Base-by-base conservation (phyloP, 2,113 vertebrate genomes). In the Apistogramma diplotaenia region DNA sequence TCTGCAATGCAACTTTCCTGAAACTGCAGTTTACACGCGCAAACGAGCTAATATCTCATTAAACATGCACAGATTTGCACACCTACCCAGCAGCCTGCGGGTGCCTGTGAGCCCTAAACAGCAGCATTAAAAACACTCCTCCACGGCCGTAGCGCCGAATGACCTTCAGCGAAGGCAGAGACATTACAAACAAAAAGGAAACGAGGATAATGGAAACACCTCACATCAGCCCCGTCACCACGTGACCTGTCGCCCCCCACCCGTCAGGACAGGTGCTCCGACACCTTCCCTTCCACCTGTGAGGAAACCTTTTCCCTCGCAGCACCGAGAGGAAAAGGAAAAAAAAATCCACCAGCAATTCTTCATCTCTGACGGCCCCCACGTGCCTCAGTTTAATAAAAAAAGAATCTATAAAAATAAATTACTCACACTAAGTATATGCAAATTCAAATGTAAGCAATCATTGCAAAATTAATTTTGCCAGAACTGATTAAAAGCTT, bases 381-480 rank as follows among this genome's bases (percentile, higher is more conserved):
- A 93, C 94, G 95, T 96, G 96, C 95, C 94, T 94, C 96, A 91
- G 96, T 97, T 98, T 97, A 97, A 97, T 97, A 98, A 97, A 97
- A 97, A 97, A 96, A 81, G 94, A 96, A 96, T 97, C 96, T 96
- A 97, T 97, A 96, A 97, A 99, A 99, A 98, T 97, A 98, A 99
- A 99, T 97, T 96, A 97, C 96, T 96, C 94, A 94, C 95, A 93
- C 96, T 97, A 99, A 99, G 96, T 96, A 97, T 98, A 99, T 99
- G 98, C 97, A 98, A 98, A 99, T 98, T 98, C 96, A 96, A 97
- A 97, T 97, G 96, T 97, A 98, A 98, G 98, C 97, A 99, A 99
- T 99, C 97, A 97, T 96, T 96, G 96, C 96, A 95, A 98, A 99
- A 99, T 99, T 97, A 98, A 97, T 98, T 97, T 98, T 97, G 96